phyloP scores from a whole-genome alignment of 2,888 invertebrate species.

The Brachyopa scutellaris region DNA sequence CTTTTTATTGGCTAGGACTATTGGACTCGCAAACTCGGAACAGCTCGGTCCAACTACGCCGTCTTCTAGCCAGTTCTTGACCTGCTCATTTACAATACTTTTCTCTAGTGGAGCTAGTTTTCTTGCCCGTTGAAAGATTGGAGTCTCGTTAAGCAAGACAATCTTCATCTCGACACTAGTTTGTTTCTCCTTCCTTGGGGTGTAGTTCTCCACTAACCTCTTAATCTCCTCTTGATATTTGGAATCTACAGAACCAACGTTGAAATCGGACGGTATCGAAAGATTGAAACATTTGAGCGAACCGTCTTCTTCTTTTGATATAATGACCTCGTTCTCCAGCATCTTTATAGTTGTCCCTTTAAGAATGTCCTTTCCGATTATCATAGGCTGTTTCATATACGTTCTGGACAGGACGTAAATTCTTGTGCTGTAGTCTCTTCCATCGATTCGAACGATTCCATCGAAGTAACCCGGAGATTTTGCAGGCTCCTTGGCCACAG shows the following conservation, averaged over 20 bases:
- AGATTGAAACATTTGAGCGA: not conserved
- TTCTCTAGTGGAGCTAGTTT: not conserved
- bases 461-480: no score
- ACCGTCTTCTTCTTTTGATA: not conserved
- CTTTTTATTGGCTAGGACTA: conserved; percentile 70
- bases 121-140: conserved; percentile 15
- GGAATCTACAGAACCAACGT: not conserved
- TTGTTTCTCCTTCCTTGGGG: not conserved
- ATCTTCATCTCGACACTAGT: conserved; percentile 6
- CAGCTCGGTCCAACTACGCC: conserved; percentile 51
- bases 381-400: not conserved
- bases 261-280: not conserved
- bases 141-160: not conserved
- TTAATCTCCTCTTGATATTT: not conserved
- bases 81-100: conserved; percentile 11
- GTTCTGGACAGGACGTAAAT: not conserved
- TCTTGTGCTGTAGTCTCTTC: not conserved
- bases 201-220: not conserved
- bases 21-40: conserved; percentile 74
- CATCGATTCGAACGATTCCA: no score
- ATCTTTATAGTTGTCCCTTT: not conserved
- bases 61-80: not conserved
- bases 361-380: not conserved
- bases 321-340: not conserved
- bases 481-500: not conserved